phyloP scores from a whole-genome alignment of 2,113 vertebrate genomes.

The Miniopterus natalensis region DNA sequence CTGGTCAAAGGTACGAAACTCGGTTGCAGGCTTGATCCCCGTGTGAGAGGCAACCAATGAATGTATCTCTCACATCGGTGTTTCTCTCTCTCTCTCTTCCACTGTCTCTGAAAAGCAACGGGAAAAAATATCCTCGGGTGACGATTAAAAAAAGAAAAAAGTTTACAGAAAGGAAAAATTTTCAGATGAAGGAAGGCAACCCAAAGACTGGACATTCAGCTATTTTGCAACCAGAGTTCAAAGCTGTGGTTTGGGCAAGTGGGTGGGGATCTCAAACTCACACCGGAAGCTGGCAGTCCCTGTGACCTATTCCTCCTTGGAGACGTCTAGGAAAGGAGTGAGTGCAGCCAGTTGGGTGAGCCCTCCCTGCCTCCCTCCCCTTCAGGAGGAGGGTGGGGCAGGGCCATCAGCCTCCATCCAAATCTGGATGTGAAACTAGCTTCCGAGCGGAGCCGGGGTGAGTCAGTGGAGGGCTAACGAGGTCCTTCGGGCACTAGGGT shows the following conservation, averaged over 20 bases:
- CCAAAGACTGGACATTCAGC: neutral
- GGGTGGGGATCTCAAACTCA: neutral
- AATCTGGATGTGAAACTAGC: conserved; percentile 53
- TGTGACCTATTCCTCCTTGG: neutral
- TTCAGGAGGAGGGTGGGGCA: neutral
- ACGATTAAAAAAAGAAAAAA: neutral
- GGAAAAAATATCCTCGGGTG: neutral
- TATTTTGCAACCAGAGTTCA: neutral
- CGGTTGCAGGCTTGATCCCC: too few species aligned
- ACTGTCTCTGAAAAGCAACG: neutral
- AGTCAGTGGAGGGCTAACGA: neutral
- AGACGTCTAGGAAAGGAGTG: neutral
- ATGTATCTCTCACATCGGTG: too few species aligned
- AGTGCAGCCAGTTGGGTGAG: neutral
- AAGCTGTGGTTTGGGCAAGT: neutral
- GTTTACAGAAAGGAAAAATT: neutral
- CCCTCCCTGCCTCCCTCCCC: neutral
- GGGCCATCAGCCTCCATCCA: neutral
- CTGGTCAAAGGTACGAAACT: too few species aligned
- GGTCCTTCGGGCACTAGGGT: neutral
- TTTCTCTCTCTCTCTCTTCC: neutral
- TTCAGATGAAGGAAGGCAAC: neutral
- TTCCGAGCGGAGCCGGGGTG: neutral
- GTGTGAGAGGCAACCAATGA: too few species aligned
- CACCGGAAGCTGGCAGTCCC: neutral